A percentile compares a stretch with the other conserved stretches of the same genome.
Evolutionary conservation across 2,797 vertebrate genomes (phyloP).

Genomic region (Sebastes kiyomatsui): DNA sequence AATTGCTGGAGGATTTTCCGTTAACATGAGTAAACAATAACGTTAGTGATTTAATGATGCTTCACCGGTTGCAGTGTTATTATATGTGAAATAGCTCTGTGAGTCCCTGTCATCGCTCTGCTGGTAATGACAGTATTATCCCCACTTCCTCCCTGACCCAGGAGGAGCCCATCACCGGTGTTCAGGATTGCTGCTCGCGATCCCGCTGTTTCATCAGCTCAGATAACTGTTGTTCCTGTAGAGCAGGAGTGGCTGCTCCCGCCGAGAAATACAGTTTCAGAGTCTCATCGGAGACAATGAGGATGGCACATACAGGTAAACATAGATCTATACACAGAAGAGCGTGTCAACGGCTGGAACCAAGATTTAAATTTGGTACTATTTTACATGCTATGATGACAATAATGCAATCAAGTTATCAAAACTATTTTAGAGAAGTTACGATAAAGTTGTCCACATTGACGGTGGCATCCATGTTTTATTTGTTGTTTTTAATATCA

Average conservation of each 20-base stretch:
- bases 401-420: neutral
- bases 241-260: conserved; percentile 6
- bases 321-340: neutral
- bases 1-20: neutral
- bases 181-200: conserved; percentile 16
- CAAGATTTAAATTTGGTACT: neutral
- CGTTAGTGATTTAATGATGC: neutral
- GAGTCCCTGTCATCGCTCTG: neutral
- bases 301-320: no score
- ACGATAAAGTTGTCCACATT: no score
- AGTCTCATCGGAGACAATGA: neutral
- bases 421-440: neutral
- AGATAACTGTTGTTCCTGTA: conserved; percentile 12
- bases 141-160: conserved; percentile 33
- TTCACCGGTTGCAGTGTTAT: neutral
- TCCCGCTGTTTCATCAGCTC: conserved; percentile 36
- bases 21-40: conserved; percentile 5
- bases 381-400: neutral
- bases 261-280: neutral
- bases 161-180: neutral
- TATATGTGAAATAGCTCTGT: neutral
- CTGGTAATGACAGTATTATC: conserved; percentile 40
- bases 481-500: neutral
- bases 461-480: neutral
- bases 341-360: neutral